Conservation (phyloP, 2,797 vertebrate genomes). For the Miichthys miiuy region DNA sequence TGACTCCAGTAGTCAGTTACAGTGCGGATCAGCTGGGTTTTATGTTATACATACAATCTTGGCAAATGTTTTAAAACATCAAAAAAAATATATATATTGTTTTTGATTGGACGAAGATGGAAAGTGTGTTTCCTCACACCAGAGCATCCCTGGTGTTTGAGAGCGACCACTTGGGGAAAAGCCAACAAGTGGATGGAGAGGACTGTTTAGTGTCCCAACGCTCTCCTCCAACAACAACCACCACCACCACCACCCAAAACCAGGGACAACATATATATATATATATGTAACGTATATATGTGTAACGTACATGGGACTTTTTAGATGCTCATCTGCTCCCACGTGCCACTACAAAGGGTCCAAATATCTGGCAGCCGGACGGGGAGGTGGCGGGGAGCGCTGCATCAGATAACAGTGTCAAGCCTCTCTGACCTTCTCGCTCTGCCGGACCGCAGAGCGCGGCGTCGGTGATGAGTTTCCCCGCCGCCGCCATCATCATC, state of each 20-base stretch:
- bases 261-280: background rate
- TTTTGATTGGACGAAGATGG: conserved; percentile 15
- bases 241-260: background rate
- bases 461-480: conserved; percentile 64
- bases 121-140: conserved; percentile 35
- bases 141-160: conserved; percentile 68
- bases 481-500: conserved; percentile 15
- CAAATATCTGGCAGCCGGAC: conserved; percentile 43
- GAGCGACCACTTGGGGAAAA: background rate
- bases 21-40: conserved; percentile 58
- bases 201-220: conserved; percentile 37
- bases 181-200: conserved; percentile 52
- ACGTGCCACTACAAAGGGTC: conserved; percentile 53
- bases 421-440: conserved; percentile 31
- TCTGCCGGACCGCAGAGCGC: conserved; percentile 67
- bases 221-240: too few relatives aligned
- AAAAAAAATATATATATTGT: background rate
- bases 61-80: conserved; percentile 39
- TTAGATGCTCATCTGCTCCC: conserved; percentile 41
- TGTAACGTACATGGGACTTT: too few relatives aligned
- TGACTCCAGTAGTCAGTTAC: conserved; percentile 59
- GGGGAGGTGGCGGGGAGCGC: conserved; percentile 40
- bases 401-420: conserved; percentile 50
- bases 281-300: background rate
- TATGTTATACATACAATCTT: conserved; percentile 67